Evolutionary conservation across 2,888 invertebrate genomes (phyloP), one percentile per base, ranked within the genome.

Genomic region (Nudaria mundana): DNA sequence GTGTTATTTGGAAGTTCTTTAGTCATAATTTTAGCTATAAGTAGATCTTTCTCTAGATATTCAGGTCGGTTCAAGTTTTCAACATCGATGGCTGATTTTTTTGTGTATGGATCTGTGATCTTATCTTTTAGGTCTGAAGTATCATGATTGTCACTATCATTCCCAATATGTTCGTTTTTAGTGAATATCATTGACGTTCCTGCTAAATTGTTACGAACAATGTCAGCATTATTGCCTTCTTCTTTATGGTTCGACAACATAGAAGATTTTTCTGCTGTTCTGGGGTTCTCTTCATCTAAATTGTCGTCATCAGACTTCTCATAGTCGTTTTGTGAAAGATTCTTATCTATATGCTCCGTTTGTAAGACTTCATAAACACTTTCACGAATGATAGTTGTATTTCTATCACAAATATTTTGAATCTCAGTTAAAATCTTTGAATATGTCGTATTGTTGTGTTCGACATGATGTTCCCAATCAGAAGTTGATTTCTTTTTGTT

Each of bases 1-100:
- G 62, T 65, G 25, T 62, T 54, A 48, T 73, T 71, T 26, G 52
- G 35, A 33, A 54, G 50, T 48, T 76, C 75, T 16, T 46, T 66
- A 1, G 67, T 68, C 11, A 61, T 40, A 30, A 73, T 56, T 47
- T 55, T 64, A 3, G 66, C 52, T 44, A 74, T 48, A 11, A 30
- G 35, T n/a, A 63, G 33, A n/a, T 71, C 54, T 15, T 44, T 48
- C 49, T 73, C 68, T 10, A 8, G 2, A 4, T 18, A 11, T 15
- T 13, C 8, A 8, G 2, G 3, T 11, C 26, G 38, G 13, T 2
- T 22, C 14, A 23, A 1, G 5, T 6, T 22, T 3, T 13, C 25
- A 1, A 11, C 2, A 25, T 12, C 13, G 7, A 1, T 6, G 5
- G 13, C 2, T 6, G 12, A 12, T 13, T 3, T 12, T 26, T 12